Percentiles rank a stretch among this genome's conserved stretches.
Conservation (phyloP, 2,797 vertebrate species). For the Bradypodion ventrale region DNA sequence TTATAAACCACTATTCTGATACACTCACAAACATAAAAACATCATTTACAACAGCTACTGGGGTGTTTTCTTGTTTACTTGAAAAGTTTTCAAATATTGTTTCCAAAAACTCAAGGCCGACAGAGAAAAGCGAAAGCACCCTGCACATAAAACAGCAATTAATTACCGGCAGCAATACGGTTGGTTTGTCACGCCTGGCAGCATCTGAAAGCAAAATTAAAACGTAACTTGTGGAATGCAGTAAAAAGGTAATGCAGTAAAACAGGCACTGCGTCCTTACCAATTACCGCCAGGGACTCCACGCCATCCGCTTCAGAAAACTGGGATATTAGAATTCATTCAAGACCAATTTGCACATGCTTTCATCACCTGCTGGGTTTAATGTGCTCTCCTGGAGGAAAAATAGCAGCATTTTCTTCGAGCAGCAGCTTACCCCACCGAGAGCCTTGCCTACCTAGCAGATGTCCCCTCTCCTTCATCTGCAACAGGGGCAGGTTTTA, state of each 20-base stretch:
- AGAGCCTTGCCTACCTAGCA: conserved; percentile 38
- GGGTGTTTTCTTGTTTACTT: not conserved
- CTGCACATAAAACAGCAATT: conserved; percentile 44
- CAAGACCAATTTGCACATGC: conserved; percentile 48
- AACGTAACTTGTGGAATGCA: conserved; percentile 41
- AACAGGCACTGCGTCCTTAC: conserved; percentile 50
- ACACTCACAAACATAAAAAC: not conserved
- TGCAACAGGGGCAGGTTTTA: conserved; percentile 32
- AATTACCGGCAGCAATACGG: conserved; percentile 38
- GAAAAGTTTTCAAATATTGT: conserved; percentile 12
- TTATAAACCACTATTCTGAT: no score
- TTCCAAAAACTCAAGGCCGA: conserved; percentile 19
- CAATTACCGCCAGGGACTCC: conserved; percentile 45
- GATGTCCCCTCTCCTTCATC: conserved; percentile 46
- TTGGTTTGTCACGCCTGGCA: conserved; percentile 38
- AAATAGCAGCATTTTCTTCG: conserved; percentile 48
- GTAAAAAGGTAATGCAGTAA: conserved; percentile 23
- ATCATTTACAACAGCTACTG: conserved; percentile 26
- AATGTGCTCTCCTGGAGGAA: conserved; percentile 51
- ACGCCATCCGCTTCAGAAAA: conserved; percentile 42
- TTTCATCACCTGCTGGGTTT: conserved; percentile 40
- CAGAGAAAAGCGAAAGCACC: conserved; percentile 18
- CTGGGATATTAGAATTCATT: conserved; percentile 58
- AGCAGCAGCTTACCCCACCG: conserved; percentile 52
- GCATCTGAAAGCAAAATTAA: conserved; percentile 42